Evolutionary conservation across 2,797 vertebrate species (phyloP).

Genomic region (Crypturellus tataupa): DNA sequence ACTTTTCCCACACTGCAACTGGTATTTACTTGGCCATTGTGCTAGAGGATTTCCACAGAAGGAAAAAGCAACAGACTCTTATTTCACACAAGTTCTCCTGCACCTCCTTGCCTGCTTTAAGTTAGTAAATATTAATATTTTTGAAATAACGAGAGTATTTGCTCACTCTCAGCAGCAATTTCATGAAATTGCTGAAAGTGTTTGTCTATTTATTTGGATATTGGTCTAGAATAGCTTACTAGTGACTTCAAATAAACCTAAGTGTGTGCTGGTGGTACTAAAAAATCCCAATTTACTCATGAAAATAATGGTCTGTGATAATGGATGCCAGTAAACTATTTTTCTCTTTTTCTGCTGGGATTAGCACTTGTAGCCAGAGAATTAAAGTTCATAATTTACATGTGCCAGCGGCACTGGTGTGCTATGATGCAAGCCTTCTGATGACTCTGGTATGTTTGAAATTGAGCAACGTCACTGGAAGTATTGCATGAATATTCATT

Average conservation of each 20-base stretch:
- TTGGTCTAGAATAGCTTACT: background rate
- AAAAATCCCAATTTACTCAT: conserved; percentile 45
- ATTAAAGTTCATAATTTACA: conserved; percentile 59
- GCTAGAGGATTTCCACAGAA: background rate
- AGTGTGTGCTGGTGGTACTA: background rate
- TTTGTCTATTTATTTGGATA: conserved; percentile 39
- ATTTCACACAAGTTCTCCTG: background rate
- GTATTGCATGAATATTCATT: conserved; percentile 72
- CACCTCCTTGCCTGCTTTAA: background rate
- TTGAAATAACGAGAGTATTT: background rate
- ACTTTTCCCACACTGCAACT: background rate
- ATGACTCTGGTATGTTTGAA: conserved; percentile 53
- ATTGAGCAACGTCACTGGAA: conserved; percentile 27
- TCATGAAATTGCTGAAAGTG: conserved; percentile 4
- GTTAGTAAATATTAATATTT: background rate
- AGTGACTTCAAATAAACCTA: conserved; percentile 2
- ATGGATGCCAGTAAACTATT: conserved; percentile 58
- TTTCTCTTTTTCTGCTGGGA: conserved; percentile 52
- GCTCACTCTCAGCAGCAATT: background rate
- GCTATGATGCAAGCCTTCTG: conserved; percentile 65
- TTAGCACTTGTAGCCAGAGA: conserved; percentile 43
- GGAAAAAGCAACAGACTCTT: background rate
- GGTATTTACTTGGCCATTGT: background rate
- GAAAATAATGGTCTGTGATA: conserved; percentile 54
- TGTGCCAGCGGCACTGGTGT: conserved; percentile 16